Evolutionary conservation across 2,113 vertebrate species (phyloP).

Genomic region (Tachysurus fulvidraco): DNA sequence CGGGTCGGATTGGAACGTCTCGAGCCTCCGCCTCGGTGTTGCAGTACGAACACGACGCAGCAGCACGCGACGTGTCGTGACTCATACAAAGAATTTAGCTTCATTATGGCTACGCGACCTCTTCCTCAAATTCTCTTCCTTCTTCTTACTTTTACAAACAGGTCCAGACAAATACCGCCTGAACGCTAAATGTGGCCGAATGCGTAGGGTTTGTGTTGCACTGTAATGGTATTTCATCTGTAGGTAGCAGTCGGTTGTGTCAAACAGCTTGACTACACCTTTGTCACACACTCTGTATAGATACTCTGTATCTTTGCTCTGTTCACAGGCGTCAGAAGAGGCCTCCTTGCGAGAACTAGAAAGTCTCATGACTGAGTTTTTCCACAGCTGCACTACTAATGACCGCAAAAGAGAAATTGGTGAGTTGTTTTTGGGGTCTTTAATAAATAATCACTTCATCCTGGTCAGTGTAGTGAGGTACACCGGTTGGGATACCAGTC

Average conservation of each 20-base stretch:
- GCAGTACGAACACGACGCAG: conserved; percentile 59
- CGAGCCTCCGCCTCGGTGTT: conserved; percentile 10
- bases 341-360: conserved; percentile 89
- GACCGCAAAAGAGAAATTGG: conserved; percentile 97
- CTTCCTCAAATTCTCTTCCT: conserved; percentile 46
- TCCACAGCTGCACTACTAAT: conserved; percentile 94
- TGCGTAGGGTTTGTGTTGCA: too few relatives aligned
- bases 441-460: not conserved
- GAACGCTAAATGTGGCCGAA: not conserved
- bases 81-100: conserved; percentile 68
- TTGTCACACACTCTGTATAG: not conserved
- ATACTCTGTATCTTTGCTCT: conserved; percentile 18
- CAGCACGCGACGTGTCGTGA: conserved; percentile 67
- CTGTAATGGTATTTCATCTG: not conserved
- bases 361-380: conserved; percentile 97
- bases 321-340: conserved; percentile 89
- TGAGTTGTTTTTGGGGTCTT: conserved; percentile 65
- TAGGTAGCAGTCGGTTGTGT: not conserved
- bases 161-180: not conserved
- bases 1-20: conserved; percentile 1
- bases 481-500: not conserved
- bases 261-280: not conserved
- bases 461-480: not conserved
- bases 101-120: not conserved
- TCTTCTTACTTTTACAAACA: conserved; percentile 16